phyloP scores from a whole-genome alignment of 1,140 invertebrate genomes.

The Oedothorax gibbosus region DNA sequence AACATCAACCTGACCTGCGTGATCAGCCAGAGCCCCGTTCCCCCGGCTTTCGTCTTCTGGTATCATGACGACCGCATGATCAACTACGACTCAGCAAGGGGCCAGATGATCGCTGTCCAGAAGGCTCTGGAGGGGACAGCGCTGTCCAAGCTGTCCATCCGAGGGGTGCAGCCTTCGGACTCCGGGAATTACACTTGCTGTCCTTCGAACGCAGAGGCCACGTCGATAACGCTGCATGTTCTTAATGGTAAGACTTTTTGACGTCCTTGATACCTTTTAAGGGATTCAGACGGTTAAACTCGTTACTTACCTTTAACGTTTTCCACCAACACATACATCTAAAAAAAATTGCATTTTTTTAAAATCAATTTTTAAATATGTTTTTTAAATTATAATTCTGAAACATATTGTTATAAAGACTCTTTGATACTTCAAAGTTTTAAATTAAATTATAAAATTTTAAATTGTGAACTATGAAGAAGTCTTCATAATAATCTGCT shows the following conservation, averaged over 20 bases:
- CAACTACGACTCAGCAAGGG: conserved; percentile 63
- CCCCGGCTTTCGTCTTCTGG: conserved; percentile 92
- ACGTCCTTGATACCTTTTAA: too few relatives aligned
- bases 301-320: too few relatives aligned
- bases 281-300: too few relatives aligned
- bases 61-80: conserved; percentile 73
- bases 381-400: too few relatives aligned
- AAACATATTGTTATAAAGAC: too few relatives aligned
- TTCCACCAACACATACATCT: too few relatives aligned
- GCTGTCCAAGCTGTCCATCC: conserved; percentile 87
- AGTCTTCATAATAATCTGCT: too few relatives aligned
- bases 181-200: conserved; percentile 90
- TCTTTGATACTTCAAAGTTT: too few relatives aligned
- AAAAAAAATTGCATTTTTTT: too few relatives aligned
- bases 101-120: conserved; percentile 71
- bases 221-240: conserved; percentile 82
- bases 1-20: conserved; percentile 95
- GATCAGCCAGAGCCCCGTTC: conserved; percentile 88
- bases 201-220: conserved; percentile 82
- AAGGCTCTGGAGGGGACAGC: conserved; percentile 78
- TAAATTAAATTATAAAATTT: too few relatives aligned
- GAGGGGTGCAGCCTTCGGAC: conserved; percentile 84
- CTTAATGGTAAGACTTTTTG: conserved; percentile 78
- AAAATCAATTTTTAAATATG: too few relatives aligned
- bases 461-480: too few relatives aligned